Evolutionary conservation across 2,797 vertebrate species (phyloP).

Genomic region (Hyperoplus immaculatus): DNA sequence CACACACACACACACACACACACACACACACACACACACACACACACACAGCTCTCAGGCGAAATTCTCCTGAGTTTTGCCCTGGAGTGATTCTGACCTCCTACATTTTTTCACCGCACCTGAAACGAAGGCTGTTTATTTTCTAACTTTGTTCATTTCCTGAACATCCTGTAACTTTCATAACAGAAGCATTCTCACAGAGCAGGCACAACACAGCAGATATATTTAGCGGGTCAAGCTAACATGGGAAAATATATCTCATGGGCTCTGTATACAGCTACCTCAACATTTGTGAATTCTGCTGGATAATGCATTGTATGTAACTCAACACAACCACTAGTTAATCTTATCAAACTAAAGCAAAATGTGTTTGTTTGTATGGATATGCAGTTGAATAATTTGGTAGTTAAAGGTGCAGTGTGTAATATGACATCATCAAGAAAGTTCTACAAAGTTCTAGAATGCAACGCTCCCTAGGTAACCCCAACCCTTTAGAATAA

Average conservation of each 20-base stretch:
- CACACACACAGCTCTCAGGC: slow-evolving; percentile 14
- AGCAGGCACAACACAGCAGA: slow-evolving; percentile 19
- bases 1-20: too few species aligned
- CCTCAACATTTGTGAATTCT: slow-evolving; percentile 19
- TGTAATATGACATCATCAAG: too few species aligned
- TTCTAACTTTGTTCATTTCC: slow-evolving; percentile 59
- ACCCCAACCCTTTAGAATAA: too few species aligned
- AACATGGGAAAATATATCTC: slow-evolving; percentile 31
- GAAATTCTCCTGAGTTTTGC: slow-evolving; percentile 36
- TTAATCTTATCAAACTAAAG: neutral
- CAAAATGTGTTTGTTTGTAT: neutral
- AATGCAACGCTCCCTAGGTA: too few species aligned
- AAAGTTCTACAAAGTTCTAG: too few species aligned
- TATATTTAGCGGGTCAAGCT: slow-evolving; percentile 41
- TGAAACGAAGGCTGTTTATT: slow-evolving; percentile 73
- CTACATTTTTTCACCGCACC: slow-evolving; percentile 62
- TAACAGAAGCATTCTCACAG: slow-evolving; percentile 27
- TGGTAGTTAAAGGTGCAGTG: too few species aligned
- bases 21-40: too few species aligned
- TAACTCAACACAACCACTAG: slow-evolving; percentile 13
- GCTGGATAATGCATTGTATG: slow-evolving; percentile 13
- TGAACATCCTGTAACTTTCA: slow-evolving; percentile 38
- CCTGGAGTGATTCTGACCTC: slow-evolving; percentile 34
- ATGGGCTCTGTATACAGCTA: slow-evolving; percentile 2
- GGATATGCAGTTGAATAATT: too few species aligned